Conservation (phyloP, 2,888 invertebrate species). For the Zhengitettix transpicula region DNA sequence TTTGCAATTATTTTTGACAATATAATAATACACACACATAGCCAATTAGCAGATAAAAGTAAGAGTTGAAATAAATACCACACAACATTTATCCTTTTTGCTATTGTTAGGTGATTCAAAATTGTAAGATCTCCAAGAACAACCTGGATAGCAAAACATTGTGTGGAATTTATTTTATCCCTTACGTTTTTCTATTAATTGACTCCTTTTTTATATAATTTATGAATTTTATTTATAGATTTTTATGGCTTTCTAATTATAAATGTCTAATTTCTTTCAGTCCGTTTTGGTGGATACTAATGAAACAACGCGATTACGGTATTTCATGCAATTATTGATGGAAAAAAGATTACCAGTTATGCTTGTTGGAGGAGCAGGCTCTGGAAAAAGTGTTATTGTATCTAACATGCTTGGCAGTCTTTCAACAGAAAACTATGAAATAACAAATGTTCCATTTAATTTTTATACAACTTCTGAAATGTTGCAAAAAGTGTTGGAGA, state of each 20-base stretch:
- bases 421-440: constrained; percentile 46
- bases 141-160: no score
- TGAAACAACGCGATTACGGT: constrained; percentile 77
- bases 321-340: constrained; percentile 74
- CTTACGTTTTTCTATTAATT: no score
- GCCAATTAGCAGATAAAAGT: no score
- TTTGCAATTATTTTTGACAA: no score
- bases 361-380: constrained; percentile 79
- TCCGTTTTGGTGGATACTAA: constrained; percentile 71
- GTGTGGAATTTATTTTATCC: no score
- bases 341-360: constrained; percentile 66
- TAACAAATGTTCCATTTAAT: constrained; percentile 84
- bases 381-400: constrained; percentile 85
- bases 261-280: constrained; percentile 26
- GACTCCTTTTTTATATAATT: no score
- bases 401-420: constrained; percentile 61
- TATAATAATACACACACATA: no score
- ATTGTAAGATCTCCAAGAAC: no score
- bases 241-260: background rate
- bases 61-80: no score
- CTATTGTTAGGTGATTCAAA: no score
- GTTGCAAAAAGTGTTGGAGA: constrained; percentile 75
- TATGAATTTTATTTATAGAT: no score
- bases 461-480: constrained; percentile 90
- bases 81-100: no score